Conservation (phyloP, 2,888 invertebrate genomes). For the Mimas tiliae region DNA sequence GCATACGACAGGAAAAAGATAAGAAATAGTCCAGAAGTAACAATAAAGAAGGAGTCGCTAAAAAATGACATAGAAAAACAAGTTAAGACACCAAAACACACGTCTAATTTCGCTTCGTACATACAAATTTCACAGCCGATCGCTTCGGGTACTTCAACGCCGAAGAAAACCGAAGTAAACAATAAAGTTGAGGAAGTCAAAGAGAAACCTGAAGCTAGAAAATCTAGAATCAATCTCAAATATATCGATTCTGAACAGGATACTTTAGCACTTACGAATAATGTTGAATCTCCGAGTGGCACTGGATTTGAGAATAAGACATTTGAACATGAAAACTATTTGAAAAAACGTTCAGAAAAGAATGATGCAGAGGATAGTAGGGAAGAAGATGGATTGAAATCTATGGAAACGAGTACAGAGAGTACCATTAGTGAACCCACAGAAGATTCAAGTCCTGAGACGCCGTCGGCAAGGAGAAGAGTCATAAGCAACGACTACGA, state of each 20-base stretch:
- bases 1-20: constrained; percentile 51
- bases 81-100: constrained; percentile 78
- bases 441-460: constrained; percentile 73
- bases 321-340: constrained; percentile 77
- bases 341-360: constrained; percentile 75
- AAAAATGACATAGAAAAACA: constrained; percentile 77
- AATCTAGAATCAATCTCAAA: constrained; percentile 60
- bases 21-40: constrained; percentile 51
- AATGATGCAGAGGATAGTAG: constrained; percentile 53
- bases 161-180: constrained; percentile 58
- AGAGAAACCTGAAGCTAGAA: constrained; percentile 53
- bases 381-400: constrained; percentile 63
- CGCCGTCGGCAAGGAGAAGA: constrained; percentile 68
- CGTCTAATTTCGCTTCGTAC: constrained; percentile 86
- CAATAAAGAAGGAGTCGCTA: constrained; percentile 54
- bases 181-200: constrained; percentile 55
- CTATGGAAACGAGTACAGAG: constrained; percentile 79
- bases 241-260: constrained; percentile 74
- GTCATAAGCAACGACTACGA: constrained; percentile 70
- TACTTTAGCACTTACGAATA: constrained; percentile 69
- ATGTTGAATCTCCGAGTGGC: constrained; percentile 76
- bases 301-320: constrained; percentile 81
- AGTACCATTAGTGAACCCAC: constrained; percentile 74
- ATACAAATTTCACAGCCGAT: constrained; percentile 83
- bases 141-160: constrained; percentile 70